Evolutionary conservation across 1,140 invertebrate genomes (phyloP).

Genomic region (Drosophila paulistorum): DNA sequence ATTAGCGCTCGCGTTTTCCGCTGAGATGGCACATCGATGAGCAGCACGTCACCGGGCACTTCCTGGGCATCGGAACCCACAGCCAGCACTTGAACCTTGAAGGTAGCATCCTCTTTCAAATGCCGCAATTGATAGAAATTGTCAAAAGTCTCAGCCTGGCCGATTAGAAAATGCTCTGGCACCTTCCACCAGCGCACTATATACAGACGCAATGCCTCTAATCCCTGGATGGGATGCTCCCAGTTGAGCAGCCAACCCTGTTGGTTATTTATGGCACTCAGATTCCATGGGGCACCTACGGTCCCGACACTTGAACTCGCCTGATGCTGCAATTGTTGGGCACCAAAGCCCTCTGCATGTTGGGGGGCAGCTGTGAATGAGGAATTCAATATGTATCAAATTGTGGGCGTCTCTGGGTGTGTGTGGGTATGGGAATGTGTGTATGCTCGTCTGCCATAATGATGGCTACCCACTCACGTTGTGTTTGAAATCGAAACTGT

Average conservation of each 20-base stretch:
- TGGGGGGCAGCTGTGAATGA: conserved; percentile 38
- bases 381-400: not conserved
- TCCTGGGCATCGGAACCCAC: conserved; percentile 85
- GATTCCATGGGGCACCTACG: conserved; percentile 87
- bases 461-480: conserved; percentile 83
- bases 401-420: not conserved
- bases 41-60: conserved; percentile 84
- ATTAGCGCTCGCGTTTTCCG: conserved; percentile 86
- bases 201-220: conserved; percentile 85
- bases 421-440: not conserved
- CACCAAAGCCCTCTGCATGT: conserved; percentile 53
- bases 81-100: conserved; percentile 87
- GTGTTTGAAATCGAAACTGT: conserved; percentile 90
- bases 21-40: conserved; percentile 86
- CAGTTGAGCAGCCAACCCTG: conserved; percentile 89
- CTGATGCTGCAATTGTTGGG: conserved; percentile 52
- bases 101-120: conserved; percentile 87
- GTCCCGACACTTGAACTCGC: conserved; percentile 58
- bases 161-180: conserved; percentile 85
- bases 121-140: conserved; percentile 86
- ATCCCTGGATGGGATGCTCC: conserved; percentile 87
- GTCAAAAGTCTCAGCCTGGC: conserved; percentile 86
- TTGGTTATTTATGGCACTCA: conserved; percentile 84
- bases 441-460: not conserved
- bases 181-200: conserved; percentile 86